These are phyloP conservation scores for Nothobranchius furzeri DNA, from an alignment of 2,113 vertebrate genomes.

Conservation along the genomic window DNA sequence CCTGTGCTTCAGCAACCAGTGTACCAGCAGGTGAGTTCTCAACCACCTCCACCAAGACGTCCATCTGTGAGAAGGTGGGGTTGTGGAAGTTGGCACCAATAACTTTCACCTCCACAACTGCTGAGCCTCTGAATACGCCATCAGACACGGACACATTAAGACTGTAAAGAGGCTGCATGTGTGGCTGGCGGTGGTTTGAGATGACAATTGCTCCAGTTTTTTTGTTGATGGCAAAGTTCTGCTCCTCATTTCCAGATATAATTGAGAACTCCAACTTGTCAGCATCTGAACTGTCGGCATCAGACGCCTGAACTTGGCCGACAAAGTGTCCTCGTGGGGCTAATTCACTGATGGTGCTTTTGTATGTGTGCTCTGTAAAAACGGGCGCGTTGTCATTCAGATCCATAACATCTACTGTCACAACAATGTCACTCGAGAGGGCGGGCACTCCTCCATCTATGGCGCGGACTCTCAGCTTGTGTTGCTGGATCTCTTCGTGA, in stretches of 20 bases:
- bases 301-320: constrained; percentile 89
- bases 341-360: constrained; percentile 87
- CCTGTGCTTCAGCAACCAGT: constrained; percentile 86
- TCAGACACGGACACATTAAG: constrained; percentile 92
- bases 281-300: constrained; percentile 87
- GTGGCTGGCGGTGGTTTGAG: constrained; percentile 85
- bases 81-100: constrained; percentile 91
- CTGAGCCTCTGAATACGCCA: constrained; percentile 91
- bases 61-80: constrained; percentile 88
- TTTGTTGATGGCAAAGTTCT: constrained; percentile 89
- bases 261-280: constrained; percentile 89
- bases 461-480: constrained; percentile 84
- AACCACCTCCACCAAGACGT: constrained; percentile 91
- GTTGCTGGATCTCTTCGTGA: constrained; percentile 84
- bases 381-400: constrained; percentile 93
- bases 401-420: constrained; percentile 87
- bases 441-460: constrained; percentile 91
- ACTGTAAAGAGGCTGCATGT: constrained; percentile 82
- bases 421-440: constrained; percentile 82
- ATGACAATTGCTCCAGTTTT: constrained; percentile 85
- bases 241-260: constrained; percentile 89
- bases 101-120: constrained; percentile 83
- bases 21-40: constrained; percentile 90
- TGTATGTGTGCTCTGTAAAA: constrained; percentile 87
- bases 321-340: constrained; percentile 90